Base-by-base conservation (phyloP, 1,140 invertebrate species). In the Geopemphigus sp. region DNA sequence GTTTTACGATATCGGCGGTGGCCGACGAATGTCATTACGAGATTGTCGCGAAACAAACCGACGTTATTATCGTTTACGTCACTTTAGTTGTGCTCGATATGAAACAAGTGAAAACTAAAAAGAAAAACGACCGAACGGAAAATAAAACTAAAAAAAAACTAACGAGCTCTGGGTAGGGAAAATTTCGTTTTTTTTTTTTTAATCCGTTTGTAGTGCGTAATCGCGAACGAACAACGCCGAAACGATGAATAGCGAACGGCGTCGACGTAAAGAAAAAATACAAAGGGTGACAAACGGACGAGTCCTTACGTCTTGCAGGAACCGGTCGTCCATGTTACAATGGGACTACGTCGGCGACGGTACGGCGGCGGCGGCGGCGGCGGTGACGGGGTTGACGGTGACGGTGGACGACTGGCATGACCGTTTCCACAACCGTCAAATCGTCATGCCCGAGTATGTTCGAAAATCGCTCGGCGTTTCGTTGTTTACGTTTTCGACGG, bases 51-150 rank as follows among this genome's bases (percentile, higher is more conserved):
- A 29, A 26, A 53, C 22, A 53, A 70, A 8, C 47, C 1, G 53
- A 70, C 11, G 8, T 39, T 39, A 39, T 70, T 26, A 19, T 70
- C 50, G n/a, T 61, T 14, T 57, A 22, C 29, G 29, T 74, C 15
- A 76, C 73, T 76, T 47, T 47, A 63, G 74, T 78, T 78, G 74
- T 78, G 74, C 74, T 78, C 74, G 22, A 78, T 47, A 72, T 72
- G 53, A 72, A 72, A 72, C 26, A 72, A 29, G 47, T 72, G 24
- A 54, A 72, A n/a, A n/a, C n/a, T n/a, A n/a, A n/a, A n/a, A n/a
- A n/a, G n/a, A n/a, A n/a, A n/a, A n/a, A n/a, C n/a, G n/a, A n/a
- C n/a, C n/a, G n/a, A n/a, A n/a, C n/a, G n/a, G n/a, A n/a, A n/a
- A n/a, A n/a, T n/a, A n/a, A n/a, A n/a, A n/a, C n/a, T n/a, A n/a